Evolutionary conservation across 2,113 vertebrate genomes (phyloP).

Genomic region (Plecotus auritus): DNA sequence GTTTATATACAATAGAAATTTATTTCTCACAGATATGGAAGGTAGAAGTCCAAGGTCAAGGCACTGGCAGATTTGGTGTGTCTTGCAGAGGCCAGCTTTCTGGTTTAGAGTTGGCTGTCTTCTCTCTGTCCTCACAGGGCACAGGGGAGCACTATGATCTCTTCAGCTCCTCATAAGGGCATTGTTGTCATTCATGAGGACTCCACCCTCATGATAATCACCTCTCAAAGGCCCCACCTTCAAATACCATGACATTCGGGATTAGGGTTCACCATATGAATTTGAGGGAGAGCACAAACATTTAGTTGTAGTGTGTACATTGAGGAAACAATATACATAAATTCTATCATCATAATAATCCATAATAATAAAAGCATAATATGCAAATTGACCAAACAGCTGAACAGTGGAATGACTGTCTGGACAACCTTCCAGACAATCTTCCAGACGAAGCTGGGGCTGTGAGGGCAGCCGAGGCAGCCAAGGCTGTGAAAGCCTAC

Average conservation of each 20-base stretch:
- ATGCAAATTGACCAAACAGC: too few relatives aligned
- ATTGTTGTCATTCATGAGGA: not conserved
- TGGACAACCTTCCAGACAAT: too few relatives aligned
- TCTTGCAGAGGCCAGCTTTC: not conserved
- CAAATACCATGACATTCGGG: not conserved
- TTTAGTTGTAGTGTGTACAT: not conserved
- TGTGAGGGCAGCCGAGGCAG: too few relatives aligned
- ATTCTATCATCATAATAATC: not conserved
- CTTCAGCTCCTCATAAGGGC: not conserved
- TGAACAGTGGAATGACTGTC: too few relatives aligned
- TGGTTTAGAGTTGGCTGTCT: not conserved
- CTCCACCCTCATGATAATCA: not conserved
- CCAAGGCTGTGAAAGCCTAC: too few relatives aligned
- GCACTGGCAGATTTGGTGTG: not conserved
- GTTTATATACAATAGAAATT: not conserved
- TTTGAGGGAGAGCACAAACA: not conserved
- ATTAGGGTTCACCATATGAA: not conserved
- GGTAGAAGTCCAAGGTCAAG: not conserved
- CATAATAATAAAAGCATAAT: too few relatives aligned
- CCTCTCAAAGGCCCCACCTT: not conserved
- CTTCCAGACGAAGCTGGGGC: too few relatives aligned
- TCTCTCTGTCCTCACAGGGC: not conserved
- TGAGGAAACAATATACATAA: not conserved
- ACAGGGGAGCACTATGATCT: not conserved
- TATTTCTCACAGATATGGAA: not conserved